Evolutionary conservation across 2,797 vertebrate genomes (phyloP), one percentile per base, ranked within the genome.

Genomic region (Eulemur albifrons): DNA sequence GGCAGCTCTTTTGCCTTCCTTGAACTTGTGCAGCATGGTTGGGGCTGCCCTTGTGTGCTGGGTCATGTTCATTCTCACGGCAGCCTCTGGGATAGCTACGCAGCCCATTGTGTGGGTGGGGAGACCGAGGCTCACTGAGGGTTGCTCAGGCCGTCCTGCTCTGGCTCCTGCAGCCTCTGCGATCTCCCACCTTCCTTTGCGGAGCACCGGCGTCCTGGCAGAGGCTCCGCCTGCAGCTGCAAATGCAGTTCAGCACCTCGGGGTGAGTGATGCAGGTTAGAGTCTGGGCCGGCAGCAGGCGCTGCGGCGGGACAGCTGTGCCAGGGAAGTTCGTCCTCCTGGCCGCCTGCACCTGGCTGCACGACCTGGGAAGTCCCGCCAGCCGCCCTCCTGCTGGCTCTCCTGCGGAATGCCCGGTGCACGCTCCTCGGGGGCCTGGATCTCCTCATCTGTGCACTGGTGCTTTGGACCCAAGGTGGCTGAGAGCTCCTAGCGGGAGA

Each of bases 371-470:
- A 40, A 7, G 27, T 15, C 32, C 20, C 25, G 7, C 25, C 20
- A 25, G 45, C 25, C 10, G 70, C 25, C 27, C 27, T 4, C 4
- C 10, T 0, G 4, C 50, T 21, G 11, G 15, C 23, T 21, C 13
- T 93, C 48, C 61, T 3, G 8, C 10, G 18, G 77, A 81, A 30
- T 4, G 0, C 3, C 10, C 0, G 1, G 54, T 1, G 4, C 1
- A 4, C 40, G 20, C 4, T 27, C n/a, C 72, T 4, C 27, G 0
- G 50, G 81, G 80, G 43, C 57, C 17, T 15, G 5, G 17, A 7
- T 61, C 21, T 23, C 7, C 81, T n/a, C 5, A 0, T 5, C 65
- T 2, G 5, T 30, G 65, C 35, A 0, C 17, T 5, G 5, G 52
- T 20, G 21, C 43, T 61, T 25, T 32, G 2, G 27, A 20, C 27